Conservation (phyloP, 2,888 invertebrate species). For the Cataglyphis altisquamis region DNA sequence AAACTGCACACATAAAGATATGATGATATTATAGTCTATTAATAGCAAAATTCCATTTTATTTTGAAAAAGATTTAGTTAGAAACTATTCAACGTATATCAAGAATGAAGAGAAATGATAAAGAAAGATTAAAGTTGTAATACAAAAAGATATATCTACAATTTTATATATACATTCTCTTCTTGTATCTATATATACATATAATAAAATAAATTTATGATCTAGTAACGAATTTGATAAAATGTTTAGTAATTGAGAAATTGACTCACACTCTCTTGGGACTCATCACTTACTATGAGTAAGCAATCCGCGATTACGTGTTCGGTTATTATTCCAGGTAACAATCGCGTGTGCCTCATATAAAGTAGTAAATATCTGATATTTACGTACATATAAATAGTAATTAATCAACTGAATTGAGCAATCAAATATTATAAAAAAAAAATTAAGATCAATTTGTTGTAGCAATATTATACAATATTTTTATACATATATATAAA, state of each 20-base stretch:
- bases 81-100: not conserved
- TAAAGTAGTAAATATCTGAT: not conserved
- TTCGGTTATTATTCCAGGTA: constrained; percentile 12
- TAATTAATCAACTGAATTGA: not conserved
- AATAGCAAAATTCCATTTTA: constrained; percentile 1
- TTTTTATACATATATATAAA: no score
- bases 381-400: not conserved
- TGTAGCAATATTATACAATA: not conserved
- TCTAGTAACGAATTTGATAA: not conserved
- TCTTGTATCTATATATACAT: not conserved
- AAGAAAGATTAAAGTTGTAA: not conserved
- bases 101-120: not conserved
- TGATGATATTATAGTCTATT: not conserved
- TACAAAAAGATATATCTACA: not conserved
- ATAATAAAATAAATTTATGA: constrained; percentile 4
- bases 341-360: not conserved
- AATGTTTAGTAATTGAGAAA: not conserved
- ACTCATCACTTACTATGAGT: constrained; percentile 27
- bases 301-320: constrained; percentile 2
- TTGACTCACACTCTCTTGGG: not conserved
- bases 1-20: constrained; percentile 38
- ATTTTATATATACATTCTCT: not conserved
- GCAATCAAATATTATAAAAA: not conserved
- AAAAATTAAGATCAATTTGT: constrained; percentile 3
- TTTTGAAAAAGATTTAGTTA: not conserved